phyloP scores from a whole-genome alignment of 30 jellyfish, hydroid and myxozoan genomes.

The Clytia hemisphaerica region DNA sequence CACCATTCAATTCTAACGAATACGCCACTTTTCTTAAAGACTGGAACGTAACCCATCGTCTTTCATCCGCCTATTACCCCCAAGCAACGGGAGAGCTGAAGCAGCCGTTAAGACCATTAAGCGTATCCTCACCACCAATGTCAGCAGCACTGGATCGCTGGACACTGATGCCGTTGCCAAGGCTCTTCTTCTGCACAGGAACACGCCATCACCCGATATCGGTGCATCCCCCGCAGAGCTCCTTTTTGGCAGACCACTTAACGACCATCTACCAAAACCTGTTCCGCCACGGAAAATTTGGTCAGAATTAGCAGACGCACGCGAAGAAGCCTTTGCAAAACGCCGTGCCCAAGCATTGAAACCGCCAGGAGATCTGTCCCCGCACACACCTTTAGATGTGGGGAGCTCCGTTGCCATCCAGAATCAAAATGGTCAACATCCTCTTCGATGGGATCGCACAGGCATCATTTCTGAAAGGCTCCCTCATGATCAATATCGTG shows the following conservation, averaged over 20 bases:
- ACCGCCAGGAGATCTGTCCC: too few relatives aligned
- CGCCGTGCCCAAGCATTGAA: too few relatives aligned
- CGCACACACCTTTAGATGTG: neutral
- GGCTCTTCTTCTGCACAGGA: constrained; percentile 2
- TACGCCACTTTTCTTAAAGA: too few relatives aligned
- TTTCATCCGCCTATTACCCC: too few relatives aligned
- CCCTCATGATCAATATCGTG: constrained; percentile 11
- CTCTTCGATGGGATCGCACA: neutral
- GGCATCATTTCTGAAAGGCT: constrained; percentile 7
- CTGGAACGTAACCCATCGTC: too few relatives aligned
- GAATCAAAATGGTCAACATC: constrained; percentile 1
- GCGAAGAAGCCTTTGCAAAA: constrained; percentile 3
- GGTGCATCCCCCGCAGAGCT: neutral
- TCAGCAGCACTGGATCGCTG: too few relatives aligned
- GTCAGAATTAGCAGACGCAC: constrained; percentile 1
- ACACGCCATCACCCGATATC: constrained; percentile 10
- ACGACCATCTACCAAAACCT: constrained; percentile 3
- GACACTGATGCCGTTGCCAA: too few relatives aligned
- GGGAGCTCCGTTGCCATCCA: neutral
- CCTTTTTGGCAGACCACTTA: neutral
- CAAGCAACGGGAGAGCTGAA: too few relatives aligned
- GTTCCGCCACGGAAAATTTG: neutral
- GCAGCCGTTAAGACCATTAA: too few relatives aligned
- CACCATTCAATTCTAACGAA: too few relatives aligned
- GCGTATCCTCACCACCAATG: too few relatives aligned